Conservation (phyloP, 2,113 vertebrate species). For the Mormyrus lacerda region DNA sequence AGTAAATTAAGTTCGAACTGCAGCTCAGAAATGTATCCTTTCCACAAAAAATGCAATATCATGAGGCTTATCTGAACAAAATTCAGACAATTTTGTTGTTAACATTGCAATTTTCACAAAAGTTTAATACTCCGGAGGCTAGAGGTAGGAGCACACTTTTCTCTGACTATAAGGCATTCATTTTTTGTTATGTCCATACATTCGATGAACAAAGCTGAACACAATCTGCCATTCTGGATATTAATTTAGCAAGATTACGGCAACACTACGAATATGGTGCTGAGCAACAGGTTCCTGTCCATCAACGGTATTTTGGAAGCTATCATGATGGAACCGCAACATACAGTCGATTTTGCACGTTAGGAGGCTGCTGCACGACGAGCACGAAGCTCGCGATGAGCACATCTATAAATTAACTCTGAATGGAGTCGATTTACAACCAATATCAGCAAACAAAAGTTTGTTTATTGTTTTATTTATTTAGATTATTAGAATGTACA, state of each 20-base stretch:
- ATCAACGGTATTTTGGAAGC: background rate
- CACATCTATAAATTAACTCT: background rate
- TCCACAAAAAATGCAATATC: background rate
- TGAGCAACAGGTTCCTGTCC: background rate
- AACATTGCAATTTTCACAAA: background rate
- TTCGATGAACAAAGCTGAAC: background rate
- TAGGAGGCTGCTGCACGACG: background rate
- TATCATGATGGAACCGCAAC: background rate
- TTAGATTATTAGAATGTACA: background rate
- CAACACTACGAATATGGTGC: background rate
- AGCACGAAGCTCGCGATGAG: background rate
- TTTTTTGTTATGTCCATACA: background rate
- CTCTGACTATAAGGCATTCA: background rate
- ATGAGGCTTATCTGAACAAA: background rate
- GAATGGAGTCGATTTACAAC: background rate
- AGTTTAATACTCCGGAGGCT: background rate
- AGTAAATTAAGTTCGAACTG: background rate
- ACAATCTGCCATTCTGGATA: background rate
- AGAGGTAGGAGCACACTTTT: background rate
- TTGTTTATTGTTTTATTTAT: background rate
- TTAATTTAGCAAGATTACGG: background rate
- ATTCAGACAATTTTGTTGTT: background rate
- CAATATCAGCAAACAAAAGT: background rate
- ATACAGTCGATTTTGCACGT: background rate
- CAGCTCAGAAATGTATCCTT: background rate